Evolutionary conservation across 2,113 vertebrate genomes (phyloP).

Genomic region (Gobio gobio): DNA sequence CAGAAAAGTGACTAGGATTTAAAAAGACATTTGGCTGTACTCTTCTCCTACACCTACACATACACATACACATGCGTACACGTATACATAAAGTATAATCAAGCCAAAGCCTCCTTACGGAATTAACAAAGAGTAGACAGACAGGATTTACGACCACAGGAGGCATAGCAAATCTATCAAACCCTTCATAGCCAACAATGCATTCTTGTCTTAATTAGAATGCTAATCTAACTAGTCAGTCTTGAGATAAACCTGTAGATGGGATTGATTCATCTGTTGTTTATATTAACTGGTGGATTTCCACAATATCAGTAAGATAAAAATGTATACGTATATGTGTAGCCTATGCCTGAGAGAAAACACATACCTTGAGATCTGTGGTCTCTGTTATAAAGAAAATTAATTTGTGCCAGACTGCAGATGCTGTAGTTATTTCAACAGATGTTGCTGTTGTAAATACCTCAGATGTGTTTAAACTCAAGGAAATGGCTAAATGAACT

Average conservation of each 20-base stretch:
- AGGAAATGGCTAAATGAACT: neutral
- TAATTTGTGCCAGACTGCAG: conserved; percentile 3
- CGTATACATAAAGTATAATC: neutral
- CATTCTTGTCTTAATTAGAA: no score
- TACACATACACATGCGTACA: neutral
- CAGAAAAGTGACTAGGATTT: neutral
- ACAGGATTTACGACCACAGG: conserved; percentile 18
- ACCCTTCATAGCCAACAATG: no score
- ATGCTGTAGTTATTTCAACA: neutral
- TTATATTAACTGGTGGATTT: no score
- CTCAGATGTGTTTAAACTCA: neutral
- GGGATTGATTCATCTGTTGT: no score
- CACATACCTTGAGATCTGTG: neutral
- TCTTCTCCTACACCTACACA: neutral
- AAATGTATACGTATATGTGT: neutral
- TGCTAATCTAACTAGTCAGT: no score
- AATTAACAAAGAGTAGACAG: conserved; percentile 25
- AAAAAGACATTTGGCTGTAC: neutral
- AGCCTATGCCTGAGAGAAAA: neutral
- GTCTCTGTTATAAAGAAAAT: neutral
- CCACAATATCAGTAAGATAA: no score
- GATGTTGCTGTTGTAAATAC: conserved; percentile 7
- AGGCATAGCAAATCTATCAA: neutral
- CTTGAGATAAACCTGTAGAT: no score
- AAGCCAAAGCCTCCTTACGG: conserved; percentile 18